Evolutionary conservation across 2,797 vertebrate species (phyloP).

Genomic region (Cirrhinus molitorella): DNA sequence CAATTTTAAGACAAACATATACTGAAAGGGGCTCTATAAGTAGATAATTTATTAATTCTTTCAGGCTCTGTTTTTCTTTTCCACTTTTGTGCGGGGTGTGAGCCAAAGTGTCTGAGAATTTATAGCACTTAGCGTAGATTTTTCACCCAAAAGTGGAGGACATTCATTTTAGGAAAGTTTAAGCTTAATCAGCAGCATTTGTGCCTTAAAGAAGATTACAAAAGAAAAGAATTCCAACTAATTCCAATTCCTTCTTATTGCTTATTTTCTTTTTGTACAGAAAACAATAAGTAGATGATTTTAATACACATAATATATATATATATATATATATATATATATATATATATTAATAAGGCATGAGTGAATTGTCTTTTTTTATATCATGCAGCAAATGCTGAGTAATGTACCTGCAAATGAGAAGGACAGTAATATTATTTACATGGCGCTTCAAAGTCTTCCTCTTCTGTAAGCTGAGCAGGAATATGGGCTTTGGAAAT

Average conservation of each 20-base stretch:
- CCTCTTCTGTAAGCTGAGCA: constrained; percentile 22
- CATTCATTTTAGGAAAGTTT: constrained; percentile 1
- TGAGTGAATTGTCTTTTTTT: background rate
- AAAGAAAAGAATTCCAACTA: background rate
- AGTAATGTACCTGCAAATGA: constrained; percentile 32
- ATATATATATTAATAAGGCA: no score
- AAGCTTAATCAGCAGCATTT: background rate
- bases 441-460: constrained; percentile 9
- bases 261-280: background rate
- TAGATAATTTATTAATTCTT: constrained; percentile 27
- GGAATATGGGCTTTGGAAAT: constrained; percentile 12
- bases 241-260: background rate
- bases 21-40: background rate
- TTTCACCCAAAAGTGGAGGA: background rate
- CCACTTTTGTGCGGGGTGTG: background rate
- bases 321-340: no score
- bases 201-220: background rate
- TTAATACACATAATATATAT: no score
- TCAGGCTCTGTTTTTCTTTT: background rate
- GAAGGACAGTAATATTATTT: constrained; percentile 37
- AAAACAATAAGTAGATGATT: no score
- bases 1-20: constrained; percentile 3
- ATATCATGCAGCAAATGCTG: background rate
- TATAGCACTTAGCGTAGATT: background rate
- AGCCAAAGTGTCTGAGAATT: background rate